Conservation (phyloP, 2,888 invertebrate genomes). For the Cryptocephalus primarius region DNA sequence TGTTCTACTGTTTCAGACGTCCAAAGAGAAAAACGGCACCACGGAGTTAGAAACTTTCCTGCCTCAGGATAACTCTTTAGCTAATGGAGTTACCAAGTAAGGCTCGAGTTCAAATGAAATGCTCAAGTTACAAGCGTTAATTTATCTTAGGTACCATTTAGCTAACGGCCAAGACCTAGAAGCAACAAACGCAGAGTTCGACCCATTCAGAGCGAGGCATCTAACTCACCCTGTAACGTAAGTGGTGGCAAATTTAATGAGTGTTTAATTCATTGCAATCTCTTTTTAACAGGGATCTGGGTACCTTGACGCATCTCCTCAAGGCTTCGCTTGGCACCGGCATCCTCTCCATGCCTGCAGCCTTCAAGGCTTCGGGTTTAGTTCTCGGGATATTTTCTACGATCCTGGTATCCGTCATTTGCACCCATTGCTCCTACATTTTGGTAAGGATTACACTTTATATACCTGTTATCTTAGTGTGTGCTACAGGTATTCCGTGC, state of each 20-base stretch:
- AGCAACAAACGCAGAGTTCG: slow-evolving; percentile 43
- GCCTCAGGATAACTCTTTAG: slow-evolving; percentile 54
- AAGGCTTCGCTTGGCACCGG: slow-evolving; percentile 96
- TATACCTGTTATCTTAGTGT: too few relatives aligned
- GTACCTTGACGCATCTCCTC: slow-evolving; percentile 84
- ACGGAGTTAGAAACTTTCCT: slow-evolving; percentile 76
- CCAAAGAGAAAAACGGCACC: slow-evolving; percentile 28
- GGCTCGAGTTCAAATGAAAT: slow-evolving; percentile 18
- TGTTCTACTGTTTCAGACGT: slow-evolving; percentile 9
- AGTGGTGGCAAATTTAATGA: slow-evolving; percentile 34
- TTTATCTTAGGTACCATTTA: slow-evolving; percentile 47
- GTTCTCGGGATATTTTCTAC: slow-evolving; percentile 75
- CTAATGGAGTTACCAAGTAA: slow-evolving; percentile 46
- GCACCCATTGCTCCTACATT: slow-evolving; percentile 91
- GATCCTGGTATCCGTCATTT: slow-evolving; percentile 74
- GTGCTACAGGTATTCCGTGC: too few relatives aligned
- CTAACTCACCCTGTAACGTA: slow-evolving; percentile 72
- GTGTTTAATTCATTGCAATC: neutral
- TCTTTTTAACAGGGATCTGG: slow-evolving; percentile 63
- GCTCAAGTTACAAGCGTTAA: too few relatives aligned
- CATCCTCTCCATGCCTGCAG: slow-evolving; percentile 87
- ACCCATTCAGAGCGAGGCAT: slow-evolving; percentile 64
- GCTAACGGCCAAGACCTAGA: slow-evolving; percentile 49
- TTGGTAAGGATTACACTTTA: slow-evolving; percentile 65
- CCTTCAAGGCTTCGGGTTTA: slow-evolving; percentile 80